These are phyloP conservation scores for Cynopterus brachyotis DNA, from an alignment of 2,113 vertebrate species.

Conservation along the genomic window DNA sequence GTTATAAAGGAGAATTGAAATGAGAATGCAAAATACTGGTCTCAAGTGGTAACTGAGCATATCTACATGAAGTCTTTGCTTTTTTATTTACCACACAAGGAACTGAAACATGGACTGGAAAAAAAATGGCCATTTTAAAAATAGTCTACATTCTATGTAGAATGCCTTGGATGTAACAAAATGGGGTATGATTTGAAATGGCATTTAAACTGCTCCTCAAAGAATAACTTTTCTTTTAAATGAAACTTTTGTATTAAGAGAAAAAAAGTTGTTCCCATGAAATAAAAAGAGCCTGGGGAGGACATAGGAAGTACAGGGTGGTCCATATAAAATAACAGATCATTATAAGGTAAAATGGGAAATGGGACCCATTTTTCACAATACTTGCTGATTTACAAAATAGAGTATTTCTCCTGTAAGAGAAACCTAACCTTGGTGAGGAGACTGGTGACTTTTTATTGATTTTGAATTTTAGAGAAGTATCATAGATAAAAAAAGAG, in stretches of 20 bases:
- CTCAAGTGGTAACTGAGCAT: neutral
- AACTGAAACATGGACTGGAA: neutral
- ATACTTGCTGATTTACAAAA: neutral
- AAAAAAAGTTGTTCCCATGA: neutral
- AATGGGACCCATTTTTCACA: neutral
- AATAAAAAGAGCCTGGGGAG: conserved; percentile 42
- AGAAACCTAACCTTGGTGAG: neutral
- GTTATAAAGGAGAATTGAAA: conserved; percentile 2
- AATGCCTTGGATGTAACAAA: neutral
- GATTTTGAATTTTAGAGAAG: conserved; percentile 16
- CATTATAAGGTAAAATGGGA: neutral
- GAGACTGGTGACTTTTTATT: neutral
- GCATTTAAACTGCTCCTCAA: conserved; percentile 49
- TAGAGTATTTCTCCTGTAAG: neutral
- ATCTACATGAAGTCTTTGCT: neutral
- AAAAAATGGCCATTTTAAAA: neutral
- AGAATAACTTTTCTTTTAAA: conserved; percentile 56
- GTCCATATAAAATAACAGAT: conserved; percentile 41
- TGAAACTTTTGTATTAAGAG: conserved; percentile 55
- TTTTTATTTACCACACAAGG: neutral
- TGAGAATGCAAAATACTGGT: neutral
- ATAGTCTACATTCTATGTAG: neutral
- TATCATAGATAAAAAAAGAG: neutral
- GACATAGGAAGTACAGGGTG: conserved; percentile 47
- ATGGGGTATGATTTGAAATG: conserved; percentile 27